A percentile compares a stretch with the other conserved stretches of the same genome.
These are phyloP conservation scores for Harpalus rubripes DNA, from an alignment of 2,888 invertebrate species.

Conservation along the genomic window DNA sequence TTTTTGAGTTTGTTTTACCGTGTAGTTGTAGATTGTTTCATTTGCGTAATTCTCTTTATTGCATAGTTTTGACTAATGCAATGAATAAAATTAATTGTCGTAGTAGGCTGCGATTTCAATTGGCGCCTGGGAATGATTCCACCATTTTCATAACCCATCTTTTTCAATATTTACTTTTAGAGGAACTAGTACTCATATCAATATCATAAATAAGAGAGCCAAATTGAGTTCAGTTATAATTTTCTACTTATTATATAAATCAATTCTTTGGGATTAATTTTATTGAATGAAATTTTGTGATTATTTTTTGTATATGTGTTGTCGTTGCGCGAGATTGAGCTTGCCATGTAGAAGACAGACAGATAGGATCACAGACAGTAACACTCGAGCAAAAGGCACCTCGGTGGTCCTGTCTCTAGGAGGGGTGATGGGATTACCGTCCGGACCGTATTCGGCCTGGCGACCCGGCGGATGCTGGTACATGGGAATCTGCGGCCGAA, in stretches of 20 bases:
- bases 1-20: too few species aligned
- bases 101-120: too few species aligned
- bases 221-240: background rate
- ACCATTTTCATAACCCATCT: too few species aligned
- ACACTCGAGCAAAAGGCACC: slow-evolving; percentile 73
- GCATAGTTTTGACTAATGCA: too few species aligned
- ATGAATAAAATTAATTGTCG: too few species aligned
- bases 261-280: too few species aligned
- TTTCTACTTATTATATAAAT: background rate
- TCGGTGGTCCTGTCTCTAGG: slow-evolving; percentile 78
- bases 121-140: too few species aligned
- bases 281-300: too few species aligned
- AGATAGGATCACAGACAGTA: slow-evolving; percentile 66
- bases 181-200: background rate
- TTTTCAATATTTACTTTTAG: too few species aligned
- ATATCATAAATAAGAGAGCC: background rate
- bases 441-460: slow-evolving; percentile 77
- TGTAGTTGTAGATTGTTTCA: too few species aligned
- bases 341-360: slow-evolving; percentile 56
- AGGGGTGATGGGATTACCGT: slow-evolving; percentile 77
- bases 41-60: too few species aligned
- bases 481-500: slow-evolving; percentile 82
- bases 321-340: background rate
- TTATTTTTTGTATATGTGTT: background rate
- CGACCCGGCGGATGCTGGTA: slow-evolving; percentile 82